Evolutionary conservation across 2,888 invertebrate genomes (phyloP), one percentile per base, ranked within the genome.

Genomic region (Arge pagana): DNA sequence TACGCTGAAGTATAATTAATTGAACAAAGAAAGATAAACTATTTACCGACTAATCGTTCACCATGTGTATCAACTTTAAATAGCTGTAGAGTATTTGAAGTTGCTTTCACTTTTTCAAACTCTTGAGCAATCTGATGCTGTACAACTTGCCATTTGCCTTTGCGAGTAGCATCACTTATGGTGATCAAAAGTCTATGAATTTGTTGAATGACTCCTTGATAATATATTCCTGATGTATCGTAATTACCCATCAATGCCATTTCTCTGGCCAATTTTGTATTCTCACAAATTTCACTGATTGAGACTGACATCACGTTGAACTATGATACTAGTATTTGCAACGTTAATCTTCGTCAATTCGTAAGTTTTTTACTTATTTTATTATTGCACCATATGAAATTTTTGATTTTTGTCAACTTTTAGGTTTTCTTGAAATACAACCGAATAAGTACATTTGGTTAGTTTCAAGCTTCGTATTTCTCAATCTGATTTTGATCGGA

Each of bases 241-340:
- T 98, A 98, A 78, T 96, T 94, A 16, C 97, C 96, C 74, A 93
- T 87, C 69, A 97, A 81, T 56, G 95, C 93, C 88, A 91, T 92
- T 82, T 98, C 96, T 70, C 97, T 83, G 52, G 95, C 97, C 78
- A 95, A 79, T 79, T 93, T 94, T 54, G 95, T 91, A 81, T 95
- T 96, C 81, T 96, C 95, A 82, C 89, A 90, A 79, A 95, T 93
- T 82, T 94, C 93, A 78, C 87, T 88, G 77, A 90, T 86, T 73
- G 89, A 89, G 78, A 90, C 89, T 80, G 90, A 90, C 93, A 93
- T 93, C 78, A 85, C n/a, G n/a, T n/a, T n/a, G n/a, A n/a, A n/a
- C n/a, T n/a, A n/a, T n/a, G n/a, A n/a, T n/a, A n/a, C n/a, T n/a
- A n/a, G n/a, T n/a, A n/a, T n/a, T n/a, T n/a, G n/a, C n/a, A n/a